phyloP scores from a whole-genome alignment of 1,140 invertebrate species.

The Gonatopus flavifemur region DNA sequence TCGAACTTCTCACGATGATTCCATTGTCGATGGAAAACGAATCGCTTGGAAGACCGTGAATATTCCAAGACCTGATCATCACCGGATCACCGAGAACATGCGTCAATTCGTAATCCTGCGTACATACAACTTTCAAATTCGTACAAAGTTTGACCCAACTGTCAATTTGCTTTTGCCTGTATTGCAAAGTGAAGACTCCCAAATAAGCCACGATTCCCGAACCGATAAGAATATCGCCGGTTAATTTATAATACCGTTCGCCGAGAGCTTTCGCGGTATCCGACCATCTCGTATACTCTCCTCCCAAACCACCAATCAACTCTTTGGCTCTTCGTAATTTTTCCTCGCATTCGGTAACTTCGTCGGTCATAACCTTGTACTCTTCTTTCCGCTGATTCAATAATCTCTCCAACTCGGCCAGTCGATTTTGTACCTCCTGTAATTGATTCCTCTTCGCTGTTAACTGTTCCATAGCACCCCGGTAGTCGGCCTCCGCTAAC shows the following conservation, averaged over 20 bases:
- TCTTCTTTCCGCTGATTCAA: slow-evolving; percentile 64
- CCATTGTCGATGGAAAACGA: slow-evolving; percentile 92
- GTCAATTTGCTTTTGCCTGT: slow-evolving; percentile 71
- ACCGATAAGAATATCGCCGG: slow-evolving; percentile 45
- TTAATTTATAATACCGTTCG: slow-evolving; percentile 60
- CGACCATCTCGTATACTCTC: slow-evolving; percentile 82
- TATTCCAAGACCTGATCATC: slow-evolving; percentile 86
- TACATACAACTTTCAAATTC: slow-evolving; percentile 74
- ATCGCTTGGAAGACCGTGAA: slow-evolving; percentile 85
- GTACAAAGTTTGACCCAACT: slow-evolving; percentile 73
- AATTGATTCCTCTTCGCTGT: slow-evolving; percentile 77
- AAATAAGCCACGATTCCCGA: slow-evolving; percentile 88
- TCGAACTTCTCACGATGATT: slow-evolving; percentile 82
- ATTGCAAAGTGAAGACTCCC: slow-evolving; percentile 83
- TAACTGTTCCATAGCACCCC: slow-evolving; percentile 68
- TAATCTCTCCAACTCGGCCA: slow-evolving; percentile 65
- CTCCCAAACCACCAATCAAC: slow-evolving; percentile 82
- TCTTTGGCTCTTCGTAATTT: slow-evolving; percentile 91
- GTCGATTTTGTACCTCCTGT: slow-evolving; percentile 65
- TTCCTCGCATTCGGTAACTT: slow-evolving; percentile 83
- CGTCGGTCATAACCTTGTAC: slow-evolving; percentile 69
- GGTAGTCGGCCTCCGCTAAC: slow-evolving; percentile 73
- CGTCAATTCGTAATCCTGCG: slow-evolving; percentile 73
- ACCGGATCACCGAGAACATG: slow-evolving; percentile 85
- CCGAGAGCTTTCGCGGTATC: slow-evolving; percentile 74